A percentile compares a stretch with the other conserved stretches of the same genome.
phyloP scores from a whole-genome alignment of 2,113 vertebrate genomes.

The Chrysemys picta region DNA sequence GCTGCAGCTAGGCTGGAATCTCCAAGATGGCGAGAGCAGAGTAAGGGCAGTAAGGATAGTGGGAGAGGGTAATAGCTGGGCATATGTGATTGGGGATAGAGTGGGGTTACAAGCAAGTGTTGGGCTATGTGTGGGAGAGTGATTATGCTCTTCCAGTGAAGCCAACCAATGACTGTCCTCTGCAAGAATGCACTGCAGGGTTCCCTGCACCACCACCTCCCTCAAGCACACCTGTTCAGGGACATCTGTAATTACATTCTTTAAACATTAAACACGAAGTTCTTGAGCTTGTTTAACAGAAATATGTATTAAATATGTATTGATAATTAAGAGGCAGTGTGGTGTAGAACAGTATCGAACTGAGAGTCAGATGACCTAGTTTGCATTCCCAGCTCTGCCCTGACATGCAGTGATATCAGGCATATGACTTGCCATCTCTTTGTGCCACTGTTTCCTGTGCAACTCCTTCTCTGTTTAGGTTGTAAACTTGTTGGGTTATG shows the following conservation, averaged over 20 bases:
- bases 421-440: background rate
- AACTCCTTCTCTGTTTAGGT: background rate
- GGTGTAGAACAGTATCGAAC: accelerated
- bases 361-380: background rate
- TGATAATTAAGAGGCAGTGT: background rate
- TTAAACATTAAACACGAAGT: background rate
- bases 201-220: background rate
- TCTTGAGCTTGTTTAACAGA: background rate
- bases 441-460: background rate
- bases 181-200: background rate
- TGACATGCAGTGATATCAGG: too few relatives aligned
- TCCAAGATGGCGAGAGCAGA: background rate
- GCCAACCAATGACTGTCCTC: background rate
- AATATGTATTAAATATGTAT: background rate
- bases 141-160: background rate
- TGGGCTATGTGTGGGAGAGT: background rate
- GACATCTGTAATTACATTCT: background rate
- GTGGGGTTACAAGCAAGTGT: background rate
- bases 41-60: background rate
- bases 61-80: background rate
- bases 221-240: background rate
- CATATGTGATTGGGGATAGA: background rate
- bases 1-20: background rate
- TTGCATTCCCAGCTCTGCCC: background rate
- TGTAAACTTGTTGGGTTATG: background rate